Percentiles rank a stretch among this genome's conserved stretches.
phyloP scores from a whole-genome alignment of 2,888 invertebrate genomes.

The Hydrotaea diabolus region DNA sequence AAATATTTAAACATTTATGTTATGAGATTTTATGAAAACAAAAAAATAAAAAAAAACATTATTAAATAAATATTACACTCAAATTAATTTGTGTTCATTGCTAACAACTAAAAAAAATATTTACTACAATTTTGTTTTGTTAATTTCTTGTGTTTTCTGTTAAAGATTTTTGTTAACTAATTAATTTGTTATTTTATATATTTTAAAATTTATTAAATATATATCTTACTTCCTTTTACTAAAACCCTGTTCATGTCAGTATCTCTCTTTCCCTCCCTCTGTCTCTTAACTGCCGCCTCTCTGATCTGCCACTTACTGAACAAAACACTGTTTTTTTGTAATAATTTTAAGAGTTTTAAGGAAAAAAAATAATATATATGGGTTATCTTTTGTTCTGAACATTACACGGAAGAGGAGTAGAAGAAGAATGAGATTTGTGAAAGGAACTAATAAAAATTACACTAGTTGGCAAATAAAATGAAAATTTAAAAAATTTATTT shows the following conservation, averaged over 20 bases:
- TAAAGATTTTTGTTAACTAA: slow-evolving; percentile 57
- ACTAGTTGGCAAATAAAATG: no score
- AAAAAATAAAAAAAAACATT: neutral
- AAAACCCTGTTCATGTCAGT: neutral
- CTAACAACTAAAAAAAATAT: slow-evolving; percentile 40
- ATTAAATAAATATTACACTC: slow-evolving; percentile 34
- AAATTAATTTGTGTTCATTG: slow-evolving; percentile 64
- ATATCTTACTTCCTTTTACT: neutral
- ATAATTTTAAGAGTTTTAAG: slow-evolving; percentile 69
- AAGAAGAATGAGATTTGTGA: neutral
- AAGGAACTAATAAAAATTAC: neutral
- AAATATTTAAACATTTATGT: slow-evolving; percentile 11
- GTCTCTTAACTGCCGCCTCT: slow-evolving; percentile 51
- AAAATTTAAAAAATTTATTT: no score
- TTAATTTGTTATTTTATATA: slow-evolving; percentile 43
- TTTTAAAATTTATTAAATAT: neutral
- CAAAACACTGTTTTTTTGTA: slow-evolving; percentile 69
- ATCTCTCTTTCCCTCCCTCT: neutral
- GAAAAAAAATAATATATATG: slow-evolving; percentile 54
- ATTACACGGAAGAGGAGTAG: neutral
- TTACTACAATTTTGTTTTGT: slow-evolving; percentile 33
- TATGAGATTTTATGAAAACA: neutral
- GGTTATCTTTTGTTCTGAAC: slow-evolving; percentile 44
- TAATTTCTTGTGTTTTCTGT: slow-evolving; percentile 57
- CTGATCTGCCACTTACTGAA: slow-evolving; percentile 59